Evolutionary conservation across 1,140 invertebrate species (phyloP).

Genomic region (Andricus grossulariae): DNA sequence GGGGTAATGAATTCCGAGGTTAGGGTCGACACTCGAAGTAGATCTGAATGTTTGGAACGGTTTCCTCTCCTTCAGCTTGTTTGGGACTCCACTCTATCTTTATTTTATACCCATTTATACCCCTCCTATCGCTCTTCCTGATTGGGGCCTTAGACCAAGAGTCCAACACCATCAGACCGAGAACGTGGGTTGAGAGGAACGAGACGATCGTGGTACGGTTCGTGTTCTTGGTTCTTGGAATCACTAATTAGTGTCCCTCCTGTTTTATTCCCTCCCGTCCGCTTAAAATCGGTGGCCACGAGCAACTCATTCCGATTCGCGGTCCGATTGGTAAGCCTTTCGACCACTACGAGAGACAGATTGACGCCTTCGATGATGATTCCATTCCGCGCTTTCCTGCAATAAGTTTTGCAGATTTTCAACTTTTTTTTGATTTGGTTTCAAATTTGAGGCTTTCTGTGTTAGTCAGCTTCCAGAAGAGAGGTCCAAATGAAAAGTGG

Average conservation of each 20-base stretch:
- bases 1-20: slow-evolving; percentile 64
- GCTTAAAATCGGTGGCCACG: slow-evolving; percentile 63
- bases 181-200: slow-evolving; percentile 45
- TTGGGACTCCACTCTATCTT: slow-evolving; percentile 43
- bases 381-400: slow-evolving; percentile 40
- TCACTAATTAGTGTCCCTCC: slow-evolving; percentile 63
- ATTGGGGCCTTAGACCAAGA: slow-evolving; percentile 36
- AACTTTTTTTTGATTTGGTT: too few species aligned
- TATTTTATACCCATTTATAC: slow-evolving; percentile 43
- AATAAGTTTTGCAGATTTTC: not conserved
- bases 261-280: slow-evolving; percentile 63
- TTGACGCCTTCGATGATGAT: slow-evolving; percentile 65
- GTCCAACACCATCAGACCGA: slow-evolving; percentile 48
- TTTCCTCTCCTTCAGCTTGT: slow-evolving; percentile 54
- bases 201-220: slow-evolving; percentile 47
- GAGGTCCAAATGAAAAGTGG: too few species aligned
- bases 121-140: slow-evolving; percentile 39
- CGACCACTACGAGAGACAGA: slow-evolving; percentile 53
- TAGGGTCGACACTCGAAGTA: slow-evolving; percentile 59
- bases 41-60: slow-evolving; percentile 61
- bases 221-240: slow-evolving; percentile 62
- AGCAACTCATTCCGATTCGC: slow-evolving; percentile 24
- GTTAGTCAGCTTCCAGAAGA: too few species aligned
- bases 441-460: too few species aligned
- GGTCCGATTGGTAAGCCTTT: slow-evolving; percentile 16